Conservation (phyloP, 2,888 invertebrate genomes). For the Tillus elongatus region DNA sequence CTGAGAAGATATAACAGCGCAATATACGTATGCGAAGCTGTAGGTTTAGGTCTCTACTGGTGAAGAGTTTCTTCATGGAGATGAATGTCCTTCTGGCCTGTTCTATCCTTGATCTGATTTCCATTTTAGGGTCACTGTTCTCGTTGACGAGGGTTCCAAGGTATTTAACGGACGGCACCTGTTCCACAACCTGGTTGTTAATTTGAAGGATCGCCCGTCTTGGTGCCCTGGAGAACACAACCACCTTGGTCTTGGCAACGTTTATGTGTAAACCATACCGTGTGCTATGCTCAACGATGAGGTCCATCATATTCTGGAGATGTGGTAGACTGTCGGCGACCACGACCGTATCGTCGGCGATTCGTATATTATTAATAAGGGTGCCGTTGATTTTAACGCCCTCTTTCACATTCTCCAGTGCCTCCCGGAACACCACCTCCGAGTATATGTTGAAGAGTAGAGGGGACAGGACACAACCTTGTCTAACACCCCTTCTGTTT, state of each 20-base stretch:
- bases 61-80: conserved; percentile 9
- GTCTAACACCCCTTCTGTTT: conserved; percentile 2
- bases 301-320: conserved; percentile 9
- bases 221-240: too few relatives aligned
- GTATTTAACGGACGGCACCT: conserved; percentile 11
- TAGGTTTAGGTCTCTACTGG: conserved; percentile 5
- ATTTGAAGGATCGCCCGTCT: too few relatives aligned
- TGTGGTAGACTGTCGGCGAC: conserved; percentile 6
- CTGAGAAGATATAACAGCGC: conserved; percentile 9
- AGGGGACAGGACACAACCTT: conserved; percentile 2
- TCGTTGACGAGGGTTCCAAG: conserved; percentile 10
- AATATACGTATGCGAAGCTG: conserved; percentile 7
- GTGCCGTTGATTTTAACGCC: conserved; percentile 8
- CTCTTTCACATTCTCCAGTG: neutral
- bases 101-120: conserved; percentile 10
- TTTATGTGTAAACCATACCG: too few relatives aligned
- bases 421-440: too few relatives aligned
- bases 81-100: conserved; percentile 8
- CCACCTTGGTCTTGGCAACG: too few relatives aligned
- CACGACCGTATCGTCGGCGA: conserved; percentile 7
- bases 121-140: conserved; percentile 9
- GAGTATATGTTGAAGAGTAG: neutral
- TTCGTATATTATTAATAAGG: conserved; percentile 3
- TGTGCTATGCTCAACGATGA: conserved; percentile 4
- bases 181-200: conserved; percentile 8